Percentiles rank a stretch among this genome's conserved stretches.
Conservation (phyloP, 2,113 vertebrate genomes). For the Gasterosteus aculeatus region DNA sequence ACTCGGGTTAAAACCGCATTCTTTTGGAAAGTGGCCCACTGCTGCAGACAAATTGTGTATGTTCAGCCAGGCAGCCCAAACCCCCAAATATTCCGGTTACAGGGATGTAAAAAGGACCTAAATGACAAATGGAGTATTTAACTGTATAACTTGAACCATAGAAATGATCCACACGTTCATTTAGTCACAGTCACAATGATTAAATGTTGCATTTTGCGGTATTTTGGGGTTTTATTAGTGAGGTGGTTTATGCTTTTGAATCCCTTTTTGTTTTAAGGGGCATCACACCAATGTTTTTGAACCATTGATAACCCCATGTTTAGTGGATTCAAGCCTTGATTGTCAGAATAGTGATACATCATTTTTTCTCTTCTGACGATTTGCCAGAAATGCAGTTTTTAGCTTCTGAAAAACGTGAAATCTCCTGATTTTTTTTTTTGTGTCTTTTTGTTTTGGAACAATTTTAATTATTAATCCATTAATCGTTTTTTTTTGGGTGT, state of each 20-base stretch:
- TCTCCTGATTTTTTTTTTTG: not conserved
- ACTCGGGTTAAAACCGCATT: not conserved
- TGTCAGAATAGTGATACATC: not conserved
- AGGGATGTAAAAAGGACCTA: not conserved
- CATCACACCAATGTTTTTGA: not conserved
- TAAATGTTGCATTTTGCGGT: not conserved
- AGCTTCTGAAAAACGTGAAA: not conserved
- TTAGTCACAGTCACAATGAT: not conserved
- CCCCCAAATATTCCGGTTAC: not conserved
- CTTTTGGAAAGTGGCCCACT: not conserved
- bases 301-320: not conserved
- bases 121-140: not conserved
- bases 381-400: not conserved
- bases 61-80: not conserved
- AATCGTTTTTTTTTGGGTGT: not conserved
- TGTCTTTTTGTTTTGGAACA: not conserved
- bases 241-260: not conserved
- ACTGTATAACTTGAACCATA: not conserved
- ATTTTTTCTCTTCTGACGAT: not conserved
- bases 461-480: not conserved
- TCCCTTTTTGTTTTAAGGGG: not conserved
- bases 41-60: not conserved
- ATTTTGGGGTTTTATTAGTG: not conserved
- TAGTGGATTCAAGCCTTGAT: not conserved
- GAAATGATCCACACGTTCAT: not conserved